Percentiles rank a stretch among this genome's conserved stretches.
phyloP scores from a whole-genome alignment of 2,797 vertebrate species.

The Rhyacichthys aspro region DNA sequence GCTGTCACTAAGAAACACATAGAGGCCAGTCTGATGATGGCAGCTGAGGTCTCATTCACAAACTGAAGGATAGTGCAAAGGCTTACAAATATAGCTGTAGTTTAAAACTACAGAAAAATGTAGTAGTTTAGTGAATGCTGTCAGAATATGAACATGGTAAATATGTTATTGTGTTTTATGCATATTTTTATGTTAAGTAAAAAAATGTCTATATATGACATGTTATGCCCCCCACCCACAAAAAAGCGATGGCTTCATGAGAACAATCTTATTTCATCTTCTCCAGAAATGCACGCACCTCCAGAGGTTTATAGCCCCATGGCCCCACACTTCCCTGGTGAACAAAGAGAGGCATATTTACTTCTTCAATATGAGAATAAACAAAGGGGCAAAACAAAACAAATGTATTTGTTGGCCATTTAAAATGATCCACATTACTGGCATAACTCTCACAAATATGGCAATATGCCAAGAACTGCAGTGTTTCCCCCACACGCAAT shows the following conservation, averaged over 20 bases:
- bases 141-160: neutral
- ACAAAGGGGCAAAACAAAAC: no score
- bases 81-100: neutral
- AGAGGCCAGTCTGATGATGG: constrained; percentile 13
- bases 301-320: constrained; percentile 85
- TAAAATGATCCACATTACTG: neutral
- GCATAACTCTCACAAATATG: neutral
- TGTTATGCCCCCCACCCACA: neutral
- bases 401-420: neutral
- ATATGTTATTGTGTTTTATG: constrained; percentile 6
- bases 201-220: neutral
- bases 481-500: constrained; percentile 6
- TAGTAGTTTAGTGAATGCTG: neutral
- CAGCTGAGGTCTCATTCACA: constrained; percentile 3
- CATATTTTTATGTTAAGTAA: neutral
- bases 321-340: constrained; percentile 86
- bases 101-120: neutral
- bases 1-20: constrained; percentile 68
- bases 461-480: constrained; percentile 16
- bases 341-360: constrained; percentile 26
- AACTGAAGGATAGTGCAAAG: neutral
- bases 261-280: constrained; percentile 76
- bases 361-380: neutral
- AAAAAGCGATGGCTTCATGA: constrained; percentile 3
- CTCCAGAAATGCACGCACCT: constrained; percentile 85